Base-by-base conservation (phyloP, 2,113 vertebrate genomes). In the Mionectes macconnelli region DNA sequence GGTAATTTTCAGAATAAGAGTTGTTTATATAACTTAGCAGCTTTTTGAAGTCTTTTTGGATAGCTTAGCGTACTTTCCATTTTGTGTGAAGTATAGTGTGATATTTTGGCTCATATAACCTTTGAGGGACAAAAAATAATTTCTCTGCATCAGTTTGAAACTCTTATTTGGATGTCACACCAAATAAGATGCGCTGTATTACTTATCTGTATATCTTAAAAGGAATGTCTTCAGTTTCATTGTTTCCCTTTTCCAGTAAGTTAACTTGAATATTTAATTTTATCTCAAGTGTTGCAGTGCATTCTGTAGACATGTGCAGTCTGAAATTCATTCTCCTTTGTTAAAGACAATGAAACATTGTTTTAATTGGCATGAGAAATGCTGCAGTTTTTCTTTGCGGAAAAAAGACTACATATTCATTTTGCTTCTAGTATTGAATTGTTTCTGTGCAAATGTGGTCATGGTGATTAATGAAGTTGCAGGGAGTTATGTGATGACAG, bases 291-390 rank as follows among this genome's bases (percentile, higher is more conserved):
- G 42, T 67, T 93, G 37, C 50, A 59, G 42, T 23, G 39, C 49
- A 22, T 79, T 87, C 50, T 77, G 42, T 89, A 96, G 82, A 64
- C 74, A 55, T 84, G 40, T 66, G 68, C 75, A 91, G 59, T 90
- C 39, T 85, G 76, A 92, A 95, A 94, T 95, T 96, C 72, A 89
- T 97, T 97, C 91, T 91, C 25, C 83, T 97, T 96, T 98, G 93
- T 97, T 96, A 75, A 85, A 64, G 24, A 76, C 84, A 92, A 94
- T 95, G 92, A 94, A 96, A 84, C 92, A 60, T 75, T 96, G 93
- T 97, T 97, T 89, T 97, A 89, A 89, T 79, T 94, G 93, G 76
- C 83, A 84, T 82, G 93, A 97, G 67, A 84, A 97, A 96, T 94
- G 84, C 87, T 35, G 42, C 84, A 95, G 35, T 91, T 93, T 92